Evolutionary conservation across 2,797 vertebrate genomes (phyloP).

Genomic region (Phyllotis vaccarum): DNA sequence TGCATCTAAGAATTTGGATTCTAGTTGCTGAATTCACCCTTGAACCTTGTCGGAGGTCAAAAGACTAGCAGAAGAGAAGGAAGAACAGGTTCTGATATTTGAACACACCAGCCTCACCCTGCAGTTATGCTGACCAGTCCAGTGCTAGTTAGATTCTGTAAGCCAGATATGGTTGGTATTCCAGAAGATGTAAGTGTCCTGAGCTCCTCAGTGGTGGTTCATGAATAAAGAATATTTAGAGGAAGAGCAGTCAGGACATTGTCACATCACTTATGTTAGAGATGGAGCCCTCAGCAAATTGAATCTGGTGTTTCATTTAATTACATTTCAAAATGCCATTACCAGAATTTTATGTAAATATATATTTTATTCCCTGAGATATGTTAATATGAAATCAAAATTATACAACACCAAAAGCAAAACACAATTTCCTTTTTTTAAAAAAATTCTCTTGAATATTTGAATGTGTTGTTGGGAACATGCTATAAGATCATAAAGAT

Average conservation of each 20-base stretch:
- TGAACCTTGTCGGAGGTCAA: background rate
- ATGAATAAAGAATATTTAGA: rapidly evolving
- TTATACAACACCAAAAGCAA: constrained; percentile 61
- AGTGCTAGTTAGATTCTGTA: background rate
- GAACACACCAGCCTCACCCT: background rate
- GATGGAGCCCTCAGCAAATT: constrained; percentile 19
- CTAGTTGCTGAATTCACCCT: background rate
- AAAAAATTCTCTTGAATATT: constrained; percentile 18
- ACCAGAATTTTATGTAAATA: constrained; percentile 80
- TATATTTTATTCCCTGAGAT: constrained; percentile 75
- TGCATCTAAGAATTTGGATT: background rate
- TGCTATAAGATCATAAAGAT: background rate
- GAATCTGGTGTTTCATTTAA: constrained; percentile 75
- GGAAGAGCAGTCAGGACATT: background rate
- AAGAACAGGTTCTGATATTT: background rate
- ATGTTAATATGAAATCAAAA: constrained; percentile 79
- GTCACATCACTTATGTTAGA: background rate
- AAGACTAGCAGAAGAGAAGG: background rate
- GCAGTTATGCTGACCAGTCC: background rate
- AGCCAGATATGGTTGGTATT: background rate
- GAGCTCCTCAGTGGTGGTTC: background rate
- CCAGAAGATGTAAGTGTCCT: background rate
- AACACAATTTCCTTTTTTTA: constrained; percentile 64
- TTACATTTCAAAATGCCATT: constrained; percentile 78
- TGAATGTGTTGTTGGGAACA: background rate